Conservation (phyloP, 2,113 vertebrate species). For the Tricholaema leucomelas region DNA sequence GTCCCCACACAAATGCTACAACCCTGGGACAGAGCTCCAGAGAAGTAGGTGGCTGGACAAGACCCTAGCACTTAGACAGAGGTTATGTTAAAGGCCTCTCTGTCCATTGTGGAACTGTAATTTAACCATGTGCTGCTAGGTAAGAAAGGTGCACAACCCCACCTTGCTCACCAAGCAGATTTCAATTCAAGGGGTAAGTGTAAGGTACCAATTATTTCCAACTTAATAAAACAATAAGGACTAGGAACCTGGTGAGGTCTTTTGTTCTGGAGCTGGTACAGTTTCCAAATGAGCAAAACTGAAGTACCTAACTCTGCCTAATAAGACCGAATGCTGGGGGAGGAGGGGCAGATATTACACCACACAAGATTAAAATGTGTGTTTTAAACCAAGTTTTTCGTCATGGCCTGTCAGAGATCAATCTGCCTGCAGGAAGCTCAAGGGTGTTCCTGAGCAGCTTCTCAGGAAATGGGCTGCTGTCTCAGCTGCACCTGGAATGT, state of each 20-base stretch:
- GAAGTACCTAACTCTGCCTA: background rate
- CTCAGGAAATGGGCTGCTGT: background rate
- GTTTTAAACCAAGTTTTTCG: background rate
- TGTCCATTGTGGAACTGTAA: background rate
- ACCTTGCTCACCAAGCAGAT: background rate
- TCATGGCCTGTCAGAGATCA: background rate
- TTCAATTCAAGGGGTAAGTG: background rate
- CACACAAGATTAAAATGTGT: fast-evolving
- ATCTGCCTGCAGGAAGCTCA: background rate
- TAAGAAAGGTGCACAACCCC: background rate
- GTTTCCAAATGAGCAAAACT: background rate
- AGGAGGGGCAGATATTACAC: background rate
- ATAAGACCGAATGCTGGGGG: background rate
- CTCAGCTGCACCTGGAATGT: background rate
- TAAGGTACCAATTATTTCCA: background rate
- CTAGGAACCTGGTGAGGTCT: background rate
- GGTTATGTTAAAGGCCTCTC: background rate
- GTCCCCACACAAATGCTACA: background rate
- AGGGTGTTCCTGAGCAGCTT: background rate
- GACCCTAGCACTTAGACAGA: background rate
- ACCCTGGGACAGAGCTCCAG: background rate
- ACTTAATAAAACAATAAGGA: background rate
- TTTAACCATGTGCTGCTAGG: background rate
- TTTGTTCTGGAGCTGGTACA: background rate
- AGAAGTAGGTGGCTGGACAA: background rate